Base-by-base conservation (phyloP, 2,797 vertebrate species). In the Chaenodraco wilsoni region DNA sequence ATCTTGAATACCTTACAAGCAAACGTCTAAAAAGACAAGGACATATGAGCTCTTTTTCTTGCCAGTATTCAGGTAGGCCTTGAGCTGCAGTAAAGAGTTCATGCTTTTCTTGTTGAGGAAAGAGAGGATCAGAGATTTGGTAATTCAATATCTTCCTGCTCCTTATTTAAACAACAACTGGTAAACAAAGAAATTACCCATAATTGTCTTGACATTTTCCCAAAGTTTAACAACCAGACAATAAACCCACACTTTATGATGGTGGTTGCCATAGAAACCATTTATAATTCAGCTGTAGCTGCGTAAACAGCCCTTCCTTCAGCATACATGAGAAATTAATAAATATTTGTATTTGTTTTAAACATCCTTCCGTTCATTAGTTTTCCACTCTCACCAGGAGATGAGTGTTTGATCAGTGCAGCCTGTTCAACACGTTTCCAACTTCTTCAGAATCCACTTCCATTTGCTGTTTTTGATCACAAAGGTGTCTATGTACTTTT, bases 211-310 rank as follows among this genome's bases (percentile, higher is more conserved):
- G 15, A 16, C 12, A 37, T 37, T 37, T 37, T 37, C 33, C 16
- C 23, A 19, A 31, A 64, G 4, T 19, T 40, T 2, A 4, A 55
- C 17, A 33, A 16, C 3, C 15, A 58, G 8, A 16, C n/a, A 37
- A 40, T n/a, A 40, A 48, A 37, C 6, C 6, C 8, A 37, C 33
- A 37, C 33, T 37, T 37, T 37, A 37, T 37, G 33, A 37, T 9
- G 33, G 33, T 6, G 16, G 59, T 48, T 63, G 8, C 50, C 19
- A 4, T 41, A 41, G 60, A 56, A 58, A 66, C 27, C 8, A 15
- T 37, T 56, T 37, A 17, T 11, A 60, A 66, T 56, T 37, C 56
- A 57, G 61, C 61, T 65, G 33, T 33, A 55, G 45, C 52, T 51
- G 37, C 21, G 1, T 56, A 27, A n/a, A 15, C 12, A 41, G 23